Base-by-base conservation (phyloP, 2,888 invertebrate genomes). In the Liodrosophila aerea region DNA sequence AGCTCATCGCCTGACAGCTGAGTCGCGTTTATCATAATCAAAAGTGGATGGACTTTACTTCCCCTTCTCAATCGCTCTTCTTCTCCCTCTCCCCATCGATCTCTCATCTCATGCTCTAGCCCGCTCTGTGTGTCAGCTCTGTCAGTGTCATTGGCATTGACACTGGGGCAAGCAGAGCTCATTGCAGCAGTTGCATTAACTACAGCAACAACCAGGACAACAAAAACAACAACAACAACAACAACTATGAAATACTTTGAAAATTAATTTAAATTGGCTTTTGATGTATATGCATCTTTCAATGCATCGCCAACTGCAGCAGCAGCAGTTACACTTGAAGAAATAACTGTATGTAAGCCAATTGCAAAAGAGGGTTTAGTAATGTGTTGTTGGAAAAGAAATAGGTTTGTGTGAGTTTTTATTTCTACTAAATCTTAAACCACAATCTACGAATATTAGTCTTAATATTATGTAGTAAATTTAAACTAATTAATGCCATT, bases 251-350 rank as follows among this genome's bases (percentile, higher is more conserved):
- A 86, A 86, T 88, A 88, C 82, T 77, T 82, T 74, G 44, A 65
- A 88, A 89, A 89, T 89, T 89, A 87, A 87, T 88, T 89, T 88
- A 89, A 89, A 89, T 89, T 87, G 88, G 76, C 83, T 87, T 88
- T 88, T 89, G 88, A 89, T 89, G 88, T 87, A 87, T 87, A 88
- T 88, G 81, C 87, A 89, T 89, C 85, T 87, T 87, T 88, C 88
- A 89, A 85, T 78, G 73, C 76, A 72, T 54, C 65, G 70, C 66
- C 81, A 64, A 60, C 45, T 49, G 46, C 64, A 60, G 31, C 18
- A 29, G 41, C 50, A 44, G 22, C 8, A 39, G 34, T 22, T 37
- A 47, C 33, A 54, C 49, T 56, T 15, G 12, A 12, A 27, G 4
- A 41, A 41, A 29, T 12, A 22, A 7, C 3, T 2, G 9, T 16